phyloP scores from a whole-genome alignment of 1,140 invertebrate species.

The Drosophila teissieri region DNA sequence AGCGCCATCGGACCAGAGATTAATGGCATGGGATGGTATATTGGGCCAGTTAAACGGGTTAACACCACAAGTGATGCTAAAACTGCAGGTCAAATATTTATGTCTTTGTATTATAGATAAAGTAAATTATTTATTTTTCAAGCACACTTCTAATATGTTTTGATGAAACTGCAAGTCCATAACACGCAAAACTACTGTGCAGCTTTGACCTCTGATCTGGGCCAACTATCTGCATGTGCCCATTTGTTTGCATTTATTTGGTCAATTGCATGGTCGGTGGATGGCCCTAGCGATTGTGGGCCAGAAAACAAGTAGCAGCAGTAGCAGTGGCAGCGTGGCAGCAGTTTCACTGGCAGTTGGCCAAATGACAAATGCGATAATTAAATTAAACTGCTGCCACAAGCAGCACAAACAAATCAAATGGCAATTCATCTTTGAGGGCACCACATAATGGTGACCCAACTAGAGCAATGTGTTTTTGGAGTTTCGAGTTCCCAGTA shows the following conservation, averaged over 20 bases:
- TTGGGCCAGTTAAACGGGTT: background rate
- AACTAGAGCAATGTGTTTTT: slow-evolving; percentile 11
- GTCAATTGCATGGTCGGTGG: slow-evolving; percentile 45
- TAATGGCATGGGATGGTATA: background rate
- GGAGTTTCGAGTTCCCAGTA: background rate
- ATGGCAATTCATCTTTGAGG: slow-evolving; percentile 81
- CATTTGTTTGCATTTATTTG: slow-evolving; percentile 22
- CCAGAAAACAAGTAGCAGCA: slow-evolving; percentile 4
- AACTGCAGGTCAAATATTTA: too few relatives aligned
- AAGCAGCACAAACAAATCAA: slow-evolving; percentile 83
- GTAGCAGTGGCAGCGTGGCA: too few relatives aligned
- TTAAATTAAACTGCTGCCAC: slow-evolving; percentile 84
- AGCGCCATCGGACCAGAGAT: background rate
- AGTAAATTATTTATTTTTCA: background rate
- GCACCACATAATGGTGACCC: slow-evolving; percentile 38
- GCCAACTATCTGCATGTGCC: slow-evolving; percentile 4
- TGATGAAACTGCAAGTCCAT: background rate
- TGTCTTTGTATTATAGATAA: too few relatives aligned
- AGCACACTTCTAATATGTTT: background rate
- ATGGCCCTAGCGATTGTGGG: slow-evolving; percentile 11
- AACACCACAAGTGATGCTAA: too few relatives aligned
- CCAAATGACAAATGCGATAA: slow-evolving; percentile 84
- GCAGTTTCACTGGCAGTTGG: slow-evolving; percentile 66
- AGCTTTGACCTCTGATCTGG: slow-evolving; percentile 11
- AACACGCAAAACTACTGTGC: slow-evolving; percentile 10